Percentiles rank a stretch among this genome's conserved stretches.
Evolutionary conservation across 2,888 invertebrate species (phyloP).

Genomic region (Andrena hattorfiana): DNA sequence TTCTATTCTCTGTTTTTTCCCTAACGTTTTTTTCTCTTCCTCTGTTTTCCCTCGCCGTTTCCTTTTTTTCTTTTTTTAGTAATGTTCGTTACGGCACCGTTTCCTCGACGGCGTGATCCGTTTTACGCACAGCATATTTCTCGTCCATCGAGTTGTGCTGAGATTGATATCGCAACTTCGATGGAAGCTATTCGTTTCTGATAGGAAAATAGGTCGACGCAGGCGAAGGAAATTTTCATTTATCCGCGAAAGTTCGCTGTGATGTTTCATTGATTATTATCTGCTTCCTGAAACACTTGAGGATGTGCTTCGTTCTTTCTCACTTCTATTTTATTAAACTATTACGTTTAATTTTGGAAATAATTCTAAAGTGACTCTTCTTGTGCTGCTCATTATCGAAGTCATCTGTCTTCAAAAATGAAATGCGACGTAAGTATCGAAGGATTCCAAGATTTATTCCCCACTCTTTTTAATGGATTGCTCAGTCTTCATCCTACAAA

Average conservation of each 20-base stretch:
- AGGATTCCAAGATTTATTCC: background rate
- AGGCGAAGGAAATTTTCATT: slow-evolving; percentile 38
- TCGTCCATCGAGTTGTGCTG: slow-evolving; percentile 3
- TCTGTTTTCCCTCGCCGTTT: background rate
- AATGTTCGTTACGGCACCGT: slow-evolving; percentile 18
- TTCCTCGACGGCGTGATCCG: background rate
- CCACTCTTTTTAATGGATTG: background rate
- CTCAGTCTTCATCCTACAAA: background rate
- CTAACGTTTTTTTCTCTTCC: no score
- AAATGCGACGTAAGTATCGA: background rate
- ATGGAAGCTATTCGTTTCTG: slow-evolving; percentile 18
- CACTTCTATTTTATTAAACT: background rate
- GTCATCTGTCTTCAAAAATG: background rate
- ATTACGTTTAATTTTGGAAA: background rate
- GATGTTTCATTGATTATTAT: slow-evolving; percentile 28
- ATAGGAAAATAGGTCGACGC: slow-evolving; percentile 22
- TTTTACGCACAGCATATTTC: background rate
- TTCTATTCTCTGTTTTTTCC: background rate
- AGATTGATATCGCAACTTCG: slow-evolving; percentile 48
- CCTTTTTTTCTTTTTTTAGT: background rate
- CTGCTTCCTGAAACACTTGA: background rate
- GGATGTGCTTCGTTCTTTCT: background rate
- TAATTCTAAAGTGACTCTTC: background rate
- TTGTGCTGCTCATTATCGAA: background rate
- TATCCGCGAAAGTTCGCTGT: slow-evolving; percentile 5